Percentiles rank a stretch among this genome's conserved stretches.
Conservation (phyloP, 2,888 invertebrate species). For the Xanthorhoe designata region DNA sequence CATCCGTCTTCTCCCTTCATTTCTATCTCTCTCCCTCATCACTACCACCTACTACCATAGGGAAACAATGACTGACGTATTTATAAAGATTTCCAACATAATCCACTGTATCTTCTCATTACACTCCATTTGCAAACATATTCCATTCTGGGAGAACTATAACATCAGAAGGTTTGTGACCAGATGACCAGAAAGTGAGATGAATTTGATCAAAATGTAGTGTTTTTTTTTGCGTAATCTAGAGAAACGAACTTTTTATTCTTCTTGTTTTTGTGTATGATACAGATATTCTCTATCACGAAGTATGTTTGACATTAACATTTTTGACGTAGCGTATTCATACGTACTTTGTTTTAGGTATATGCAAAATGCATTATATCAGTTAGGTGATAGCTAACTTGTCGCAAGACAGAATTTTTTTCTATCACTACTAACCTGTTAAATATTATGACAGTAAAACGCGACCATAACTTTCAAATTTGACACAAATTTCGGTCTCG, state of each 20-base stretch:
- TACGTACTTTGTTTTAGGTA: too few relatives aligned
- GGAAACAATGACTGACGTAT: slow-evolving; percentile 41
- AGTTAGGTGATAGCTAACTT: too few relatives aligned
- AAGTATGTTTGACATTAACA: neutral
- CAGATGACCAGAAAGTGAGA: slow-evolving; percentile 66
- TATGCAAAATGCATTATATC: too few relatives aligned
- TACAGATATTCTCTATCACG: neutral
- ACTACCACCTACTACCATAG: slow-evolving; percentile 35
- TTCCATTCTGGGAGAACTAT: slow-evolving; percentile 50
- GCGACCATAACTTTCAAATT: too few relatives aligned
- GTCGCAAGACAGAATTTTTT: too few relatives aligned
- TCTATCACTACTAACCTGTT: too few relatives aligned
- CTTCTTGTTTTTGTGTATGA: slow-evolving; percentile 38
- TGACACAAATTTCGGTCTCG: too few relatives aligned
- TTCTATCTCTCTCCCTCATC: slow-evolving; percentile 32
- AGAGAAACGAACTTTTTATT: slow-evolving; percentile 73
- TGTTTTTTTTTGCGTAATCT: slow-evolving; percentile 21
- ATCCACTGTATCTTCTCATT: slow-evolving; percentile 47
- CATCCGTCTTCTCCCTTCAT: slow-evolving; percentile 52
- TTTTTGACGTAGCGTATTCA: neutral
- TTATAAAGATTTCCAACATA: slow-evolving; percentile 47
- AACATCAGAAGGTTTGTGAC: slow-evolving; percentile 57
- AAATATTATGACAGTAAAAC: too few relatives aligned
- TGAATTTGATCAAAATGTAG: slow-evolving; percentile 22
- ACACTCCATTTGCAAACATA: slow-evolving; percentile 45